Conservation (phyloP, 2,113 vertebrate species). For the Pionites leucogaster region DNA sequence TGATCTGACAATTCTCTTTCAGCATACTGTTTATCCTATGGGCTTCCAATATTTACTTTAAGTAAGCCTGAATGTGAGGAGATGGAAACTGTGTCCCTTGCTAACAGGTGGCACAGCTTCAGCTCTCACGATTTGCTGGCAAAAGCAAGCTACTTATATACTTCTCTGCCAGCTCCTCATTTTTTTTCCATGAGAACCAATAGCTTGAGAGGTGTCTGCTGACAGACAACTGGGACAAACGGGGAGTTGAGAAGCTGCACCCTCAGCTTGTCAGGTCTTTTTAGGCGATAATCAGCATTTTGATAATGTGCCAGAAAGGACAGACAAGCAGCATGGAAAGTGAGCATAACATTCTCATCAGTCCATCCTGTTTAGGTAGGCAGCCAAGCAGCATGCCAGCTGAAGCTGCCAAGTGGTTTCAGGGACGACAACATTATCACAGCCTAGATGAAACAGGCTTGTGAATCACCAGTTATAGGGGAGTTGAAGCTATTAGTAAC, state of each 20-base stretch:
- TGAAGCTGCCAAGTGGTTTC: neutral
- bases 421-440: neutral
- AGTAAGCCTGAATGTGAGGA: neutral
- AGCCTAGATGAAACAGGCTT: neutral
- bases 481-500: neutral
- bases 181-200: neutral
- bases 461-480: neutral
- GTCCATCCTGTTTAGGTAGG: neutral
- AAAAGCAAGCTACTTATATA: neutral
- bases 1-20: neutral
- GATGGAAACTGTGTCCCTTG: conserved; percentile 16
- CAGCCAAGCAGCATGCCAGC: conserved; percentile 12
- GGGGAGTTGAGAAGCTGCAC: neutral
- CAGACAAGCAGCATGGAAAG: conserved; percentile 13
- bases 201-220: neutral
- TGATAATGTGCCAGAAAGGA: neutral
- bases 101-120: conserved; percentile 34
- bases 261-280: conserved; percentile 5
- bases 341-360: neutral
- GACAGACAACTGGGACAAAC: conserved; percentile 5
- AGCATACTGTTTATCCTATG: conserved; percentile 11
- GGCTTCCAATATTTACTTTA: conserved; percentile 39
- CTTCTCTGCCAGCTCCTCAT: neutral
- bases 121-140: conserved; percentile 17
- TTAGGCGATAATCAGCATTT: conserved; percentile 2